phyloP scores from a whole-genome alignment of 2,797 vertebrate genomes.

The Eupleurogrammus muticus region DNA sequence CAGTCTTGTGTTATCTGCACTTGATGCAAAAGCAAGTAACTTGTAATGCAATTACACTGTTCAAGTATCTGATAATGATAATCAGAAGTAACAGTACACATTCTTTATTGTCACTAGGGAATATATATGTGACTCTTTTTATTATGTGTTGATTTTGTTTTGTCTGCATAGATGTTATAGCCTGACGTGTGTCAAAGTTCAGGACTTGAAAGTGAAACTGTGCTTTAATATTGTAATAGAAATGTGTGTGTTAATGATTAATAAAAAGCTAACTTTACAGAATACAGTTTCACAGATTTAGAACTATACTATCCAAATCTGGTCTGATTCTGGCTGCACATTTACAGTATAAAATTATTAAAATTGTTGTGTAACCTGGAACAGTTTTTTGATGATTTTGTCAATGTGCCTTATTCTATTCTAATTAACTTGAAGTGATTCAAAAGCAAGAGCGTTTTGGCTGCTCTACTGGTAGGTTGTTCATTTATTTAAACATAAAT shows the following conservation, averaged over 20 bases:
- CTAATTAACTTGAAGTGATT: background rate
- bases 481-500: background rate
- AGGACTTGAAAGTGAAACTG: background rate
- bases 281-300: background rate
- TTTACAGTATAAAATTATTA: no score
- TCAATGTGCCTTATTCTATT: background rate
- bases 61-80: background rate
- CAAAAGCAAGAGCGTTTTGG: background rate
- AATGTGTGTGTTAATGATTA: background rate
- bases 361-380: no score
- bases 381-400: background rate
- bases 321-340: no score
- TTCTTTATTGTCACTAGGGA: no score
- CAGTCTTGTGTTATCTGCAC: background rate
- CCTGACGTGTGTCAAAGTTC: slow-evolving; percentile 21
- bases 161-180: background rate
- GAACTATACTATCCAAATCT: no score
- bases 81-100: background rate
- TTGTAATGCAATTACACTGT: background rate
- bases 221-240: background rate
- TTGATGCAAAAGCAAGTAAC: background rate
- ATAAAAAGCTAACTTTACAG: background rate
- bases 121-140: background rate
- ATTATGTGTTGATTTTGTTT: background rate
- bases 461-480: no score